Evolutionary conservation across 2,888 invertebrate species (phyloP).

Genomic region (Drosophila paucipuncta): DNA sequence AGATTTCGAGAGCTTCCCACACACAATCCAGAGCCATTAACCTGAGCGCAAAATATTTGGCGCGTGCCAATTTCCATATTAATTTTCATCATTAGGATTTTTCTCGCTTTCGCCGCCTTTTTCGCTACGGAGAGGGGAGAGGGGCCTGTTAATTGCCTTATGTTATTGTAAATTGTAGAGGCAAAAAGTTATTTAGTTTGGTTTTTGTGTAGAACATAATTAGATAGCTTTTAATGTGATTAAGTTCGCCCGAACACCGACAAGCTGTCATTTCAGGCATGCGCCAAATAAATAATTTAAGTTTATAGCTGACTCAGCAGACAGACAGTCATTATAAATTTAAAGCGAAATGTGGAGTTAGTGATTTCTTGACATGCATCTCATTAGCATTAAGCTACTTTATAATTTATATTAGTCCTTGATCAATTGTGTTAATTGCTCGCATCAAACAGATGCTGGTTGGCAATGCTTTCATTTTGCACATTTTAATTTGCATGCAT

Average conservation of each 20-base stretch:
- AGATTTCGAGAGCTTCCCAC: slow-evolving; percentile 42
- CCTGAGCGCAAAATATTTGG: slow-evolving; percentile 38
- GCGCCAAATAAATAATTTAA: slow-evolving; percentile 18
- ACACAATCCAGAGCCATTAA: slow-evolving; percentile 24
- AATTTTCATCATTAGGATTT: slow-evolving; percentile 58
- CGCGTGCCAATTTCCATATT: slow-evolving; percentile 64
- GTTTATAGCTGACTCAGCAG: not conserved
- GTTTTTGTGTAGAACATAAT: slow-evolving; percentile 49
- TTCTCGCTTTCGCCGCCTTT: slow-evolving; percentile 3
- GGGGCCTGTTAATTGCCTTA: slow-evolving; percentile 43
- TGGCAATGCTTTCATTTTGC: slow-evolving; percentile 9
- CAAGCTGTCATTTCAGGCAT: not conserved
- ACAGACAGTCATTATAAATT: not conserved
- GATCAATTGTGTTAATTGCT: slow-evolving; percentile 14
- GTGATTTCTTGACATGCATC: slow-evolving; percentile 2
- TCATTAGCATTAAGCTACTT: not conserved
- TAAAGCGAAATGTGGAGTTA: not conserved
- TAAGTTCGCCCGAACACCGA: slow-evolving; percentile 21
- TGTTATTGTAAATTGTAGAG: slow-evolving; percentile 29
- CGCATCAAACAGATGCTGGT: not conserved
- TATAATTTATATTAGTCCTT: not conserved
- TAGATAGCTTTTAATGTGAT: slow-evolving; percentile 57
- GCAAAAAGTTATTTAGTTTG: slow-evolving; percentile 27
- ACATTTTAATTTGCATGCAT: slow-evolving; percentile 23
- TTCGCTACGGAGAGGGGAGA: rapidly evolving